Base-by-base conservation (phyloP, 2,797 vertebrate species). In the Gephyroberyx darwinii region DNA sequence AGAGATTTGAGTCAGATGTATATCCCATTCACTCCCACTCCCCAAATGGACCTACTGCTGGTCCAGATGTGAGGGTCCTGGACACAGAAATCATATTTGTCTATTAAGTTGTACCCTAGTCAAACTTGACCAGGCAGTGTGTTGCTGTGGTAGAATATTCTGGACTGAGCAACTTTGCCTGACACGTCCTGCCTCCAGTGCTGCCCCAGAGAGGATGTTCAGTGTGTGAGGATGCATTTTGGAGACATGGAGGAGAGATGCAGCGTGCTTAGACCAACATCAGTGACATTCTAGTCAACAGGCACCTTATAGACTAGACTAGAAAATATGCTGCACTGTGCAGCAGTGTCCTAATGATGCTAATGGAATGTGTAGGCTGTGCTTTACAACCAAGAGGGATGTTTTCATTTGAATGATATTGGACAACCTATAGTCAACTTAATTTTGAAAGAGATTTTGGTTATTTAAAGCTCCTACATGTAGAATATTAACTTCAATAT, bases 211-310 rank as follows among this genome's bases (percentile, higher is more conserved):
- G 41, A 53, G 19, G 30, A 47, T 41, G 37, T 20, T 57, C 52
- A 65, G 69, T 61, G 56, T 50, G 71, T 33, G 63, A 54, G 26
- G 26, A 26, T 4, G 26, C 26, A 26, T 26, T 26, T 26, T 26
- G 26, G 26, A 26, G 26, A 26, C 26, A 26, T 26, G 26, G 26
- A 26, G 70, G 72, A 75, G 57, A 56, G 52, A 69, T 65, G 53
- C 73, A 62, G 66, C 76, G 81, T 53, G 51, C 48, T 65, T 26
- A 63, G 33, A 35, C 33, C 31, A 33, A 4, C 53, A 43, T 63
- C 26, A 71, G 39, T 57, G 39, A 67, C 50, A 70, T 54, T 37
- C n/a, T n/a, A 19, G 19, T 50, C 16, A 5, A 47, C 45, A 47
- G 17, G 17, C 33, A 35, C 5, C 33, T 35, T 35, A 6, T 7